phyloP scores from a whole-genome alignment of 2,113 vertebrate species.

The Sterna hirundo region DNA sequence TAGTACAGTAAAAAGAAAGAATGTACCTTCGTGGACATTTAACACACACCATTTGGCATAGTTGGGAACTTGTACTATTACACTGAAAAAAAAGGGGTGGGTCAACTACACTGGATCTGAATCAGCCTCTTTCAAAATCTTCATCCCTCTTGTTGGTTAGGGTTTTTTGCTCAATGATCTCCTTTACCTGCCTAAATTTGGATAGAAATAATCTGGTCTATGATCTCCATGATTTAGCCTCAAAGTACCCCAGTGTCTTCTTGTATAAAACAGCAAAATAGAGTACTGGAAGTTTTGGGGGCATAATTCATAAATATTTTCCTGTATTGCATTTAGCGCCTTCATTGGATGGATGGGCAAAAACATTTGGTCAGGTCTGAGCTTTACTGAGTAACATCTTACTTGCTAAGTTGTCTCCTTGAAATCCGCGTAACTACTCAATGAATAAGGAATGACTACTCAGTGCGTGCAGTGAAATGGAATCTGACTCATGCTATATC shows the following conservation, averaged over 20 bases:
- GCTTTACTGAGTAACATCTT: neutral
- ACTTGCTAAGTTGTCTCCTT: neutral
- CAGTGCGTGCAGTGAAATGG: constrained; percentile 13
- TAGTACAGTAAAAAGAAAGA: neutral
- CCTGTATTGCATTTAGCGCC: neutral
- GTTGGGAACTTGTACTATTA: neutral
- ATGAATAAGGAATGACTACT: neutral
- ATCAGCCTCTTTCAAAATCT: neutral
- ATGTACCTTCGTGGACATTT: neutral
- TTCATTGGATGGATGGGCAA: neutral
- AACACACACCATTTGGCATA: neutral
- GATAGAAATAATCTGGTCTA: neutral
- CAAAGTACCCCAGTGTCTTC: neutral
- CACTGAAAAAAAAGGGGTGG: neutral
- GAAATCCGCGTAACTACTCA: neutral
- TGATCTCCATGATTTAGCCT: neutral
- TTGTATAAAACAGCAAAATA: neutral
- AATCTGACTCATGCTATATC: neutral
- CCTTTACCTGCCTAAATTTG: neutral
- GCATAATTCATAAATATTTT: neutral
- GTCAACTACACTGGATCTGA: neutral
- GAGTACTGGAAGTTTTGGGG: neutral
- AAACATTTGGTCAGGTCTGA: neutral
- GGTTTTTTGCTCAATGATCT: neutral
- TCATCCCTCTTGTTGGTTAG: neutral